These are phyloP conservation scores for Xiphophorus birchmanni DNA, from an alignment of 2,797 vertebrate genomes.

Conservation along the genomic window DNA sequence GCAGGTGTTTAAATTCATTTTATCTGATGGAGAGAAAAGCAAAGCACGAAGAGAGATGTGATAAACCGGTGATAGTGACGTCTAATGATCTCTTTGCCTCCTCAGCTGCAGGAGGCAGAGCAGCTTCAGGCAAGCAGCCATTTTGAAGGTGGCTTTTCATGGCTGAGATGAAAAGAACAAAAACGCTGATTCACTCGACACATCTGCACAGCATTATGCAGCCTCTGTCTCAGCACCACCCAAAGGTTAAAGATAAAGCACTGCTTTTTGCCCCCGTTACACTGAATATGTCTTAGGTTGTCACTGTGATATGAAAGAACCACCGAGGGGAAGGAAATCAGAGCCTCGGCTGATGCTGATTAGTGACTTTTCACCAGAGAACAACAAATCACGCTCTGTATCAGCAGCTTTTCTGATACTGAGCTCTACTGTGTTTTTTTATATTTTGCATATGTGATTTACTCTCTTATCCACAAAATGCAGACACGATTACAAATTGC, in stretches of 20 bases:
- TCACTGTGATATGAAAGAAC: slow-evolving; percentile 16
- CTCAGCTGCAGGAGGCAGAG: slow-evolving; percentile 54
- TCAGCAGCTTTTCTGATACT: slow-evolving; percentile 6
- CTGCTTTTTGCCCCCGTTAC: slow-evolving; percentile 13
- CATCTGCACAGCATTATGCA: slow-evolving; percentile 59
- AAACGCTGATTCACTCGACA: slow-evolving; percentile 56
- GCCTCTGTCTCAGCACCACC: slow-evolving; percentile 33
- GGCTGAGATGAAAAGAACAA: slow-evolving; percentile 42
- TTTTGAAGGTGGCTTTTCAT: slow-evolving; percentile 64
- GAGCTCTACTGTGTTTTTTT: not conserved
- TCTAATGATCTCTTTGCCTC: slow-evolving; percentile 63
- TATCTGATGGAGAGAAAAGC: slow-evolving; percentile 13
- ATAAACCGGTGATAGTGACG: slow-evolving; percentile 51
- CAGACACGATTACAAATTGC: not conserved
- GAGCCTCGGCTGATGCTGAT: slow-evolving; percentile 33
- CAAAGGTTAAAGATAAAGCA: slow-evolving; percentile 41
- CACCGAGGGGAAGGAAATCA: slow-evolving; percentile 19
- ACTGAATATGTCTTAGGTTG: slow-evolving; percentile 25
- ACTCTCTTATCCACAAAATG: slow-evolving; percentile 4
- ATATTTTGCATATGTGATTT: slow-evolving; percentile 2
- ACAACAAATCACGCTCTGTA: not conserved
- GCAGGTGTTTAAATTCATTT: slow-evolving; percentile 35
- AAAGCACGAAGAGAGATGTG: slow-evolving; percentile 26
- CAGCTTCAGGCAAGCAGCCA: slow-evolving; percentile 54
- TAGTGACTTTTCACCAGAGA: slow-evolving; percentile 21